phyloP scores from a whole-genome alignment of 2,113 vertebrate genomes.

The Corythoichthys haematopterus region DNA sequence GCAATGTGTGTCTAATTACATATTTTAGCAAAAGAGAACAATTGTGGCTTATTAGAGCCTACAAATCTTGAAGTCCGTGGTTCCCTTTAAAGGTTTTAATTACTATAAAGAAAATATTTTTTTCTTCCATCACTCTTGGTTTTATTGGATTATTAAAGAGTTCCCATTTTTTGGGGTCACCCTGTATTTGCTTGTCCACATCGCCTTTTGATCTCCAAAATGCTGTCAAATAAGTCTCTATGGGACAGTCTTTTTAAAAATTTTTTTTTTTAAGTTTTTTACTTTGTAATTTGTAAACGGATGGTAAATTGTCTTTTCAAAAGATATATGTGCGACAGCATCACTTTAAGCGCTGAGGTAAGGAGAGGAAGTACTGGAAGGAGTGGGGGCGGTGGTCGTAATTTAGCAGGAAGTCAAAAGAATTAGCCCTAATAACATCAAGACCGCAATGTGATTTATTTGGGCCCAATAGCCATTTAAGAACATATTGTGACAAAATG shows the following conservation, averaged over 20 bases:
- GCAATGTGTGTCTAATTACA: no score
- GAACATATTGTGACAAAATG: constrained; percentile 54
- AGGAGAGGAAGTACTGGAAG: constrained; percentile 8
- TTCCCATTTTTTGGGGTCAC: no score
- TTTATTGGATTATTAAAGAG: no score
- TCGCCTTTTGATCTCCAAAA: not conserved
- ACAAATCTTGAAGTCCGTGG: no score
- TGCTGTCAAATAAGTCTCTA: not conserved
- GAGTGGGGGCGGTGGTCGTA: not conserved
- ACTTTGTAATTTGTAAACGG: not conserved
- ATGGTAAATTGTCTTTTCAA: not conserved
- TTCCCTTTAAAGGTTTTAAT: no score
- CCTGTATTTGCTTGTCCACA: no score
- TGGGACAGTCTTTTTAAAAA: not conserved
- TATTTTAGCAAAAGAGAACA: no score
- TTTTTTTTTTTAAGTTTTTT: not conserved
- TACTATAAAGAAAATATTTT: no score
- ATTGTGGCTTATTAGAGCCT: no score
- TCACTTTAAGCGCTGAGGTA: not conserved
- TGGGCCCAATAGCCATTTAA: constrained; percentile 47
- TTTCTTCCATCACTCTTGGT: no score
- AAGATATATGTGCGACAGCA: not conserved
- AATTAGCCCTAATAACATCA: constrained; percentile 49
- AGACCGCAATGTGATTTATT: constrained; percentile 49
- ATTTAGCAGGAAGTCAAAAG: constrained; percentile 29